Evolutionary conservation across 2,113 vertebrate species (phyloP).

Genomic region (Cisticola juncidis): DNA sequence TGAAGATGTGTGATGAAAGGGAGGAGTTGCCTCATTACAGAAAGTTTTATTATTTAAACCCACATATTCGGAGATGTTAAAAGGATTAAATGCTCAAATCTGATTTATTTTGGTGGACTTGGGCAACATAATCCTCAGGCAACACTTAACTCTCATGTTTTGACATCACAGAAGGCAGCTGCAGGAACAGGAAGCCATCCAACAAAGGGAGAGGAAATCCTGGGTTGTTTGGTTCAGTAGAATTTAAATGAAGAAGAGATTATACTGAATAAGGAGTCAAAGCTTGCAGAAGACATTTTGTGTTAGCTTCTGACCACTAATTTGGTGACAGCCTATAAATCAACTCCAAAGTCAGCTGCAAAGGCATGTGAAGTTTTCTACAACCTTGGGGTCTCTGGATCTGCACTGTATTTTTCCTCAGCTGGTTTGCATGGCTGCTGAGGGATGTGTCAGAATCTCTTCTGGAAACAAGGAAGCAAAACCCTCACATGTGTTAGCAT

Average conservation of each 20-base stretch:
- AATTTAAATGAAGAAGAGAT: constrained; percentile 55
- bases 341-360: neutral
- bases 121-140: neutral
- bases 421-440: neutral
- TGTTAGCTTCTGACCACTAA: neutral
- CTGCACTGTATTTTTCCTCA: neutral
- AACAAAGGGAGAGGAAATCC: constrained; percentile 56
- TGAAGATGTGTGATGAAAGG: neutral
- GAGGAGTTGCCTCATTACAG: neutral
- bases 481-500: neutral
- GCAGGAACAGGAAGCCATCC: constrained; percentile 32
- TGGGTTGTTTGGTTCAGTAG: constrained; percentile 25
- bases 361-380: neutral
- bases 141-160: neutral
- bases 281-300: constrained; percentile 44
- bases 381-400: neutral
- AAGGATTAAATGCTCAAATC: neutral
- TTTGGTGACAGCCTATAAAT: constrained; percentile 38
- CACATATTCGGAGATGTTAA: neutral
- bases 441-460: neutral
- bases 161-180: constrained; percentile 45
- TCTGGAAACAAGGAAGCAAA: neutral
- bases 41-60: neutral
- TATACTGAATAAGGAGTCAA: constrained; percentile 32
- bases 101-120: constrained; percentile 21